Conservation (phyloP, 2,797 vertebrate species). For the Percopsis omiscomaycus region DNA sequence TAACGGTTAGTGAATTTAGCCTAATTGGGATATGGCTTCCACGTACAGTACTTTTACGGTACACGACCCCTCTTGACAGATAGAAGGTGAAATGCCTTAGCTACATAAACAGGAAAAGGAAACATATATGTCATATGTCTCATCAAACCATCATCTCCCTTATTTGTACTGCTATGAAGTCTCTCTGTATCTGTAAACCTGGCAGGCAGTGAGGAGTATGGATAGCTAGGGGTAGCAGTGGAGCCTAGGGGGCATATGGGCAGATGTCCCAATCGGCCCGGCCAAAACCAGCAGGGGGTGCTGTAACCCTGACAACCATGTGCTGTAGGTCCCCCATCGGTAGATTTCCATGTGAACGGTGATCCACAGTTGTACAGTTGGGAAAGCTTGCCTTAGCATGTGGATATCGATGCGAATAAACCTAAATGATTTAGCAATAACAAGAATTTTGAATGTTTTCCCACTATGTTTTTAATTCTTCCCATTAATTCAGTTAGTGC, state of each 20-base stretch:
- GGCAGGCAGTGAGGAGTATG: neutral
- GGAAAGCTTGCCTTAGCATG: no score
- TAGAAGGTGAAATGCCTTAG: neutral
- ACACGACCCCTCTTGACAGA: neutral
- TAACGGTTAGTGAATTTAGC: no score
- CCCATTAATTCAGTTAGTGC: no score
- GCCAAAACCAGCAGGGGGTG: constrained; percentile 93
- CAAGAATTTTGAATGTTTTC: no score
- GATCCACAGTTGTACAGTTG: neutral
- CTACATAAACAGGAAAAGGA: neutral
- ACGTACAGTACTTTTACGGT: no score
- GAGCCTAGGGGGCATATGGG: constrained; percentile 43
- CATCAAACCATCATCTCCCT: neutral
- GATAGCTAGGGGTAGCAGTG: neutral
- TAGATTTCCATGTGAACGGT: neutral
- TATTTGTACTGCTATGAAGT: neutral
- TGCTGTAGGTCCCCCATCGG: constrained; percentile 34
- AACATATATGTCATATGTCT: neutral
- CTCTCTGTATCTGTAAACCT: neutral
- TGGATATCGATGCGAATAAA: no score
- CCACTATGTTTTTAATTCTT: no score
- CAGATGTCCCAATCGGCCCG: constrained; percentile 49
- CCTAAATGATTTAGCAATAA: no score
- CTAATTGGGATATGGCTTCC: no score
- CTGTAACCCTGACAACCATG: constrained; percentile 84